Conservation (phyloP, 2,113 vertebrate genomes). For the Condylura cristata region DNA sequence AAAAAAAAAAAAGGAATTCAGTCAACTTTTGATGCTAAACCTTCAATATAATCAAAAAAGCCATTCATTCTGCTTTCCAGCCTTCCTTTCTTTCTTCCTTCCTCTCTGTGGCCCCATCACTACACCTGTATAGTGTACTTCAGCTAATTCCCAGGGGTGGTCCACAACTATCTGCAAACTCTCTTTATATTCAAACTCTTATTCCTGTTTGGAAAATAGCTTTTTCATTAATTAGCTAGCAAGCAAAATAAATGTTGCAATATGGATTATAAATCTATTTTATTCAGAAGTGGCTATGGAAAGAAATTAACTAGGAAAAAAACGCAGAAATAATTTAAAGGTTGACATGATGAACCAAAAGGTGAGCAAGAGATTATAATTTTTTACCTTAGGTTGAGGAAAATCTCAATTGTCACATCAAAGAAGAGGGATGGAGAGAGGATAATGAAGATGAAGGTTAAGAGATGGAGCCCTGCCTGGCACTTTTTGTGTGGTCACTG, state of each 20-base stretch:
- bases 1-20: neutral
- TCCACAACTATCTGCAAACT: neutral
- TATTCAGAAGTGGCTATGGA: neutral
- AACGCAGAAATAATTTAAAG: neutral
- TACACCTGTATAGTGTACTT: neutral
- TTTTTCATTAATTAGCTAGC: neutral
- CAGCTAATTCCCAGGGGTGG: neutral
- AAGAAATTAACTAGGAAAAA: neutral
- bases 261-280: neutral
- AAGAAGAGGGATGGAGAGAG: neutral
- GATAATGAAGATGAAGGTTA: neutral
- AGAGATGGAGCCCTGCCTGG: neutral
- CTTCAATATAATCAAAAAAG: neutral
- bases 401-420: neutral
- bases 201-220: neutral
- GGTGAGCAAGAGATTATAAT: no score
- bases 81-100: neutral
- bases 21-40: neutral
- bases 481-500: neutral
- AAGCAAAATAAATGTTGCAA: neutral
- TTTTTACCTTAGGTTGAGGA: neutral
- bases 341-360: neutral
- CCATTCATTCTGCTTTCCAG: neutral
- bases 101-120: neutral
- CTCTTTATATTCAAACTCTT: neutral